Evolutionary conservation across 1,140 invertebrate species (phyloP), one percentile per base, ranked within the genome.

Genomic region (Hestina assimilis): DNA sequence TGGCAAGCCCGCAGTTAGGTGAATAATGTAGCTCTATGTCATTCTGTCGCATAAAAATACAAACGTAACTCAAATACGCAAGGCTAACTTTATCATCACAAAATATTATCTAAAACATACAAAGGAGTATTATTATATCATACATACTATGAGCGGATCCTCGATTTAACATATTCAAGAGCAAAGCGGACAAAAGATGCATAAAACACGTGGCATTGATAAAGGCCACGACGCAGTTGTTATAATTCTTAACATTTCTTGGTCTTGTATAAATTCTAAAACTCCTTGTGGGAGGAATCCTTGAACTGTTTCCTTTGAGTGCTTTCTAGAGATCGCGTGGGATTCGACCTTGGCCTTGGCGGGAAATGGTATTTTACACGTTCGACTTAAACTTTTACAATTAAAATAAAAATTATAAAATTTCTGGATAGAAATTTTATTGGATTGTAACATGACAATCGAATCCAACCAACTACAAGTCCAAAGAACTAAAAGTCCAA

Each of bases 201-300:
- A 6, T 15, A 19, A 8, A 28, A 6, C 6, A 7, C 24, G 24
- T 33, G 38, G 12, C 47, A 59, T 59, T 59, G 46, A 12, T 5
- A 14, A 46, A 21, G 17, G 41, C 7, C 41, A 46, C 41, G 43
- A 46, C 47, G 46, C 26, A 50, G 47, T 46, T 55, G 31, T 57
- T 59, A 53, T 64, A 62, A 66, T 65, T 65, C 69, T 52, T 65
- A 64, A 59, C 69, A 63, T 71, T 71, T 59, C 51, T 54, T 58
- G 28, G 57, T 64, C 51, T 63, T 59, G 68, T 56, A 72, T 72
- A 72, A 74, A 76, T 68, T 63, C 66, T 69, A 63, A 66, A 67
- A 72, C 72, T 72, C 67, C 75, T 79, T 74, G 70, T 75, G 46
- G 65, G 45, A 50, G 66, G 72, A 69, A 71, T 71, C 79, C 79